Percentiles rank a stretch among this genome's conserved stretches.
Evolutionary conservation across 1,140 invertebrate genomes (phyloP).

Genomic region (Platyura marginata): DNA sequence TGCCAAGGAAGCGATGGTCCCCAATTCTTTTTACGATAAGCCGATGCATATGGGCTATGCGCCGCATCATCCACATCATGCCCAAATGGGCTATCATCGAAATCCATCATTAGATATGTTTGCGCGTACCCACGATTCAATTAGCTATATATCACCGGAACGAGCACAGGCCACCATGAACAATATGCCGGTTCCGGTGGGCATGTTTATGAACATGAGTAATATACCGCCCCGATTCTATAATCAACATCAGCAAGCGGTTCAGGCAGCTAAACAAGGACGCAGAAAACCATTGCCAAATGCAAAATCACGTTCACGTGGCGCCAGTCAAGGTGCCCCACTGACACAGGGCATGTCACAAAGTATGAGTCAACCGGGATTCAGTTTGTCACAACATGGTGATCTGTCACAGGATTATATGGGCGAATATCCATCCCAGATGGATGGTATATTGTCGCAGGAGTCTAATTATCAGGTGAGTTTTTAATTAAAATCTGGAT

Average conservation of each 20-base stretch:
- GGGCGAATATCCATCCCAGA: slow-evolving; percentile 83
- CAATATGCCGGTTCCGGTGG: slow-evolving; percentile 76
- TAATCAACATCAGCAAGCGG: slow-evolving; percentile 57
- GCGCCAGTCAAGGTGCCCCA: slow-evolving; percentile 7
- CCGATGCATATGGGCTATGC: slow-evolving; percentile 17
- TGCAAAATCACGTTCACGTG: slow-evolving; percentile 1
- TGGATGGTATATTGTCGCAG: slow-evolving; percentile 85
- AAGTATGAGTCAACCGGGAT: slow-evolving; percentile 44
- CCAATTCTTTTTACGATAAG: slow-evolving; percentile 59
- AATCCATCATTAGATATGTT: slow-evolving; percentile 28
- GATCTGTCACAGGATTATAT: slow-evolving; percentile 77
- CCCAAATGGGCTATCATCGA: slow-evolving; percentile 15
- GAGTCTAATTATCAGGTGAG: slow-evolving; percentile 46
- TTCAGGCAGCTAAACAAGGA: slow-evolving; percentile 25
- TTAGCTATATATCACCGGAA: slow-evolving; percentile 81
- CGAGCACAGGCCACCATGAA: slow-evolving; percentile 56
- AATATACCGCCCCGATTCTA: slow-evolving; percentile 75
- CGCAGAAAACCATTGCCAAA: neutral
- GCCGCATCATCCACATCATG: slow-evolving; percentile 23
- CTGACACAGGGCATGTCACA: slow-evolving; percentile 40
- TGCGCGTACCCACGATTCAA: slow-evolving; percentile 65
- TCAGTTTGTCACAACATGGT: slow-evolving; percentile 55
- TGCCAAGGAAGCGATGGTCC: slow-evolving; percentile 74
- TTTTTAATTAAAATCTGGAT: neutral
- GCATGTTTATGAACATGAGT: slow-evolving; percentile 88